phyloP scores from a whole-genome alignment of 2,888 invertebrate species.

The Zelleria hepariella region DNA sequence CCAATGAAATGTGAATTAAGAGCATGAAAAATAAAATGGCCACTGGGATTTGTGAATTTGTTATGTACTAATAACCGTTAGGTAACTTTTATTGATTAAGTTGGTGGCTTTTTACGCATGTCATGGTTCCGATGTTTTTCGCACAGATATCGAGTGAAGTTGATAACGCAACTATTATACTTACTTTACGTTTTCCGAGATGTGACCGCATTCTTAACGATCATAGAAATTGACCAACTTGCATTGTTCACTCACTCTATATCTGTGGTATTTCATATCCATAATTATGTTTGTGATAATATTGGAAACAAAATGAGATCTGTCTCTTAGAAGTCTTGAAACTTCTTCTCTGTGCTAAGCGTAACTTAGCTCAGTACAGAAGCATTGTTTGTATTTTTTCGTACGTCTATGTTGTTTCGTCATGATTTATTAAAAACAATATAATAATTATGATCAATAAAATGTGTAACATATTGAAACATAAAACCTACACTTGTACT shows the following conservation, averaged over 20 bases:
- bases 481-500: not conserved
- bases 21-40: not conserved
- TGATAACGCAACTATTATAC: not conserved
- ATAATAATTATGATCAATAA: not conserved
- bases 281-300: too few relatives aligned
- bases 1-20: constrained; percentile 18
- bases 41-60: not conserved
- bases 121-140: not conserved
- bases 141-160: not conserved
- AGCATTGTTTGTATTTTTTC: not conserved
- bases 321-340: not conserved
- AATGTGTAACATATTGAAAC: not conserved
- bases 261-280: too few relatives aligned
- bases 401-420: not conserved
- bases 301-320: too few relatives aligned
- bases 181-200: too few relatives aligned
- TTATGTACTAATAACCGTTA: not conserved
- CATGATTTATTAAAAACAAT: not conserved
- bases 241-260: too few relatives aligned
- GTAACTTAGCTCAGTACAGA: constrained; percentile 29
- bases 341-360: constrained; percentile 27
- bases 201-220: too few relatives aligned
- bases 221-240: too few relatives aligned
- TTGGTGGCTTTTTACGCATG: not conserved
- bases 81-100: not conserved